A percentile compares a stretch with the other conserved stretches of the same genome.
Evolutionary conservation across 2,888 invertebrate genomes (phyloP).

Genomic region (Ypsolopha scabrella): DNA sequence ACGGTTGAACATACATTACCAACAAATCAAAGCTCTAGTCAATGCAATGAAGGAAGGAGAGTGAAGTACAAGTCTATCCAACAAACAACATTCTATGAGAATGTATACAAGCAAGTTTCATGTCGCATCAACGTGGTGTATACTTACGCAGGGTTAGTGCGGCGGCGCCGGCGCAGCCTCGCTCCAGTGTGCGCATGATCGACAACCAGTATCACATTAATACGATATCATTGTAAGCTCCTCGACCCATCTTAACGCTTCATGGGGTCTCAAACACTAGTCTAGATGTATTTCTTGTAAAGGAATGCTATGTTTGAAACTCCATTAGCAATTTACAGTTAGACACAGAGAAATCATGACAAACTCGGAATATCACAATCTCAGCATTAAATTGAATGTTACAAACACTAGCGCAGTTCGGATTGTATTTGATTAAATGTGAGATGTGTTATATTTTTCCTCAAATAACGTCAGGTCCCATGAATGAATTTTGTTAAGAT

Average conservation of each 20-base stretch:
- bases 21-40: conserved; percentile 50
- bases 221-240: conserved; percentile 34
- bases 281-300: conserved; percentile 1
- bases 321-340: conserved; percentile 7
- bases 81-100: conserved; percentile 57
- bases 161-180: conserved; percentile 47
- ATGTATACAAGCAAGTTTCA: conserved; percentile 46
- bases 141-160: conserved; percentile 55
- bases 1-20: conserved; percentile 21
- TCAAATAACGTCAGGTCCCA: not conserved
- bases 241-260: conserved; percentile 31
- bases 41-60: conserved; percentile 46
- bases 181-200: conserved; percentile 64
- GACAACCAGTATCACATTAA: conserved; percentile 69
- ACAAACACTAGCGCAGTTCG: not conserved
- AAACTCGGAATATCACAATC: not conserved
- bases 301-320: conserved; percentile 9
- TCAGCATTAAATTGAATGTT: not conserved
- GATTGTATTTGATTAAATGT: not conserved
- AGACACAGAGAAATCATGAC: not conserved
- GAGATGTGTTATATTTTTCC: not conserved
- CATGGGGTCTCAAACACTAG: not conserved
- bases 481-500: not conserved
- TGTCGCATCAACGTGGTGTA: conserved; percentile 54
- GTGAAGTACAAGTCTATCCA: conserved; percentile 38